These are phyloP conservation scores for Hemicordylus capensis DNA, from an alignment of 2,113 vertebrate species.

Conservation along the genomic window DNA sequence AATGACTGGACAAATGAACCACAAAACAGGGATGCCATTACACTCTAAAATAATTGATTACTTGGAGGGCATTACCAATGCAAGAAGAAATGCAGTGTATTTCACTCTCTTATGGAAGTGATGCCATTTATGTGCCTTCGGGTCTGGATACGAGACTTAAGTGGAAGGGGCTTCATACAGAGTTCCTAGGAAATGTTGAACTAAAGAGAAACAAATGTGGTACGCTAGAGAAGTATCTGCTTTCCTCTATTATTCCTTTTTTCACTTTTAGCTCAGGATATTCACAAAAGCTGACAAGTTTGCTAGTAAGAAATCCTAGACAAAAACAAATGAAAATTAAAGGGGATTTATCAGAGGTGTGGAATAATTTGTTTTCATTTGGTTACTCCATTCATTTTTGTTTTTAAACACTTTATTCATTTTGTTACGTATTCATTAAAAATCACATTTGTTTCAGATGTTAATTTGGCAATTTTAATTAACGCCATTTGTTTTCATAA, in stretches of 20 bases:
- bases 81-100: background rate
- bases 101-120: too few relatives aligned
- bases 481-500: too few relatives aligned
- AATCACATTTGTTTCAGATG: too few relatives aligned
- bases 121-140: background rate
- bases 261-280: background rate
- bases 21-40: background rate
- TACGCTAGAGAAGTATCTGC: background rate
- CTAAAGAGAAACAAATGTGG: conserved; percentile 53
- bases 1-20: background rate
- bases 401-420: too few relatives aligned
- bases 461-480: too few relatives aligned
- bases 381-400: background rate
- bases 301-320: background rate
- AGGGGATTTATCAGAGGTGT: background rate
- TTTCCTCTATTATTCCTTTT: background rate
- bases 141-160: conserved; percentile 14
- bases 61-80: background rate
- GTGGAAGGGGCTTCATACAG: background rate
- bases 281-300: background rate
- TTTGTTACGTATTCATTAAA: too few relatives aligned
- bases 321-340: background rate
- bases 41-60: conserved; percentile 11
- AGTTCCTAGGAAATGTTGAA: conserved; percentile 42
- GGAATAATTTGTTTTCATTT: background rate